A percentile compares a stretch with the other conserved stretches of the same genome.
phyloP scores from a whole-genome alignment of 53 echinoderm and acorn worm species.

The Holothuria leucospilota region DNA sequence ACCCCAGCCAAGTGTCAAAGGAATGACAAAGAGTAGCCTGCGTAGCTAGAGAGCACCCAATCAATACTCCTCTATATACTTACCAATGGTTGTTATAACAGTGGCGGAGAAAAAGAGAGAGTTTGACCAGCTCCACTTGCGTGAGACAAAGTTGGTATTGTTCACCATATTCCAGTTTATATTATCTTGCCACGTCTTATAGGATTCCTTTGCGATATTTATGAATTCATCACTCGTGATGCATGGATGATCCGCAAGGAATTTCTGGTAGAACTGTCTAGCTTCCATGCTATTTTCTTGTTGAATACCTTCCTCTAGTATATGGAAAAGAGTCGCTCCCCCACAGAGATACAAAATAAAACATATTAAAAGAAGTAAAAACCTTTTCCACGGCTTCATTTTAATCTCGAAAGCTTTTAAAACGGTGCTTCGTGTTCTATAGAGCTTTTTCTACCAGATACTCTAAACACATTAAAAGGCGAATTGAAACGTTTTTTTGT shows the following conservation, averaged over 20 bases:
- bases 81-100: constrained; percentile 35
- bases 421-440: no score
- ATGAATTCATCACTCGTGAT: constrained; percentile 6
- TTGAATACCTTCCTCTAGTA: constrained; percentile 4
- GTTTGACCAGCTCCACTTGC: constrained; percentile 41
- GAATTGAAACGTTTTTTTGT: no score
- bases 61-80: neutral
- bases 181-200: constrained; percentile 7
- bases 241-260: constrained; percentile 4
- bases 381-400: constrained; percentile 34
- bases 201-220: constrained; percentile 10
- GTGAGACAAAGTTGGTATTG: neutral
- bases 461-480: no score
- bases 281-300: neutral
- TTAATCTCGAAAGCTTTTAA: neutral
- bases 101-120: constrained; percentile 39
- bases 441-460: no score
- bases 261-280: neutral
- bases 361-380: constrained; percentile 31
- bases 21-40: no score
- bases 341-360: constrained; percentile 1
- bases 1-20: no score
- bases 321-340: constrained; percentile 3
- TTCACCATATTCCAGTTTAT: constrained; percentile 13
- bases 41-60: no score